Percentiles rank a stretch among this genome's conserved stretches.
phyloP scores from a whole-genome alignment of 2,113 vertebrate species.

The Gymnobelideus leadbeateri region DNA sequence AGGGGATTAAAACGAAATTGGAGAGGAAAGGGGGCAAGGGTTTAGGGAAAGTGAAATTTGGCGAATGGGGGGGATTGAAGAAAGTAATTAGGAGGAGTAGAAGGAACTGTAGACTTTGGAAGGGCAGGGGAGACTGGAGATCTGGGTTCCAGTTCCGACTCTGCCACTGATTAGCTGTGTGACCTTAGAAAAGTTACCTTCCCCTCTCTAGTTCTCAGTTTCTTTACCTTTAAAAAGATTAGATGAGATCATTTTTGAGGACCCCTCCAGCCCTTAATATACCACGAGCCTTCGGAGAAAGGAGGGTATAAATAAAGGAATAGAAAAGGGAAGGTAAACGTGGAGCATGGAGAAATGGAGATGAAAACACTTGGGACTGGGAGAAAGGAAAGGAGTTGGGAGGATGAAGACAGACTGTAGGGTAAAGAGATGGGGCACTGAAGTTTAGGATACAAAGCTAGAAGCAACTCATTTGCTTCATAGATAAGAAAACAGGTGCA shows the following conservation, averaged over 20 bases:
- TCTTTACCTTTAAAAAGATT: background rate
- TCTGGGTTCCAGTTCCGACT: background rate
- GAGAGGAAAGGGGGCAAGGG: background rate
- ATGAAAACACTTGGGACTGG: background rate
- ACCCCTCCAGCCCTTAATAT: background rate
- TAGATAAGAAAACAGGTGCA: background rate
- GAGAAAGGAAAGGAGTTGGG: background rate
- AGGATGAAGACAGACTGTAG: background rate
- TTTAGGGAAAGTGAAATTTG: background rate
- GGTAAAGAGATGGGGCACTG: background rate
- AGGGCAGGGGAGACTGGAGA: background rate
- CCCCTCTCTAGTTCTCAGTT: background rate
- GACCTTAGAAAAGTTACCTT: background rate
- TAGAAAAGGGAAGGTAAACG: background rate
- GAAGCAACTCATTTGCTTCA: background rate
- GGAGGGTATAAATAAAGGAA: background rate
- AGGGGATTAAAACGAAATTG: background rate
- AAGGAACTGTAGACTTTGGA: background rate
- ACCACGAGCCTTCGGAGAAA: background rate
- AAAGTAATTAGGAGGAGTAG: background rate
- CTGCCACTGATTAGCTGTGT: background rate
- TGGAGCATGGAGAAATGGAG: background rate
- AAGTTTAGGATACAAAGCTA: background rate
- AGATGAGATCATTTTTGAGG: background rate
- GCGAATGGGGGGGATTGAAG: background rate